phyloP scores from a whole-genome alignment of 2,797 vertebrate species.

The Pipistrellus nathusii region DNA sequence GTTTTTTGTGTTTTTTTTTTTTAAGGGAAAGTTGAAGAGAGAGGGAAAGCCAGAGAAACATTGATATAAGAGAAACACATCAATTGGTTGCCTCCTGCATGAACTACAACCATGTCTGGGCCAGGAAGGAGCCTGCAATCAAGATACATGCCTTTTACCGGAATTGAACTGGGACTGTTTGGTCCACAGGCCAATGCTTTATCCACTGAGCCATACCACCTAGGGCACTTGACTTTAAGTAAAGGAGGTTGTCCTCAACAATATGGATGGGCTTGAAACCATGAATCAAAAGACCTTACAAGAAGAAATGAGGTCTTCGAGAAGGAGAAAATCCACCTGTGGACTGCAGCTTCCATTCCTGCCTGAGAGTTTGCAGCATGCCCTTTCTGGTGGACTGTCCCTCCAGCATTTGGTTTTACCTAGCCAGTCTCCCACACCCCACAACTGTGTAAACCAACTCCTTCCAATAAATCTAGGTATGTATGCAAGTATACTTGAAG shows the following conservation, averaged over 20 bases:
- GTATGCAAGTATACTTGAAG: neutral
- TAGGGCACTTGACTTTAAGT: neutral
- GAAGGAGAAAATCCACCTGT: neutral
- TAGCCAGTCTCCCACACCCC: fast-evolving
- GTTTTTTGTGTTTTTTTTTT: too few relatives aligned
- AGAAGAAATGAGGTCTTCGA: neutral
- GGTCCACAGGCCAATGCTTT: too few relatives aligned
- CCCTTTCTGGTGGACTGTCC: neutral
- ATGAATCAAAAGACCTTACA: neutral
- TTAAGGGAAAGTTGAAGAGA: too few relatives aligned
- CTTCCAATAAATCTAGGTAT: neutral
- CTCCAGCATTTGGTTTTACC: neutral
- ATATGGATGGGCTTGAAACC: neutral
- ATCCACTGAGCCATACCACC: too few relatives aligned
- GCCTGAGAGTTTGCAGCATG: neutral
- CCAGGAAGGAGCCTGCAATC: too few relatives aligned
- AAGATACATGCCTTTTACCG: too few relatives aligned
- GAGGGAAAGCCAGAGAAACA: too few relatives aligned
- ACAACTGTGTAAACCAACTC: neutral
- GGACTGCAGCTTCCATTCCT: neutral
- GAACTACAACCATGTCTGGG: too few relatives aligned
- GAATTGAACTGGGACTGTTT: too few relatives aligned
- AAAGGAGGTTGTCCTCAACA: neutral
- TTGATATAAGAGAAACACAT: too few relatives aligned
- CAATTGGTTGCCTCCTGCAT: too few relatives aligned